Base-by-base conservation (phyloP, 2,113 vertebrate species). In the Eulemur rufifrons region DNA sequence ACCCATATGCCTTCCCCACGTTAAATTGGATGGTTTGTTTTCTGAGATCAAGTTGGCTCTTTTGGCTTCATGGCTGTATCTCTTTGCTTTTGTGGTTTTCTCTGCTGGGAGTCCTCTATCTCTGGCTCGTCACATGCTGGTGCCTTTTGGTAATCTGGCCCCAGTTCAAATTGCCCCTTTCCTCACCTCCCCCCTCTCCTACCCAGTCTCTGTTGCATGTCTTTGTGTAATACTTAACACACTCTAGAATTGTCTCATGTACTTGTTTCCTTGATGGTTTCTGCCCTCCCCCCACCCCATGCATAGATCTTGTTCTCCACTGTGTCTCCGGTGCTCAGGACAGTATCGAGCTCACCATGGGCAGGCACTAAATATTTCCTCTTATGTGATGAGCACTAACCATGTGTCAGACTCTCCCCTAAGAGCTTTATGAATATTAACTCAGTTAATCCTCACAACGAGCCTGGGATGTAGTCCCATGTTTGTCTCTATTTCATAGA, bases 11-110 rank as follows among this genome's bases (percentile, higher is more conserved):
- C 34, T 96, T 91, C 45, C 47, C 68, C 71, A 89, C 17, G 9
- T 85, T 76, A 64, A 95, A 88, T 91, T 6, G 74, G 66, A 76
- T 37, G 78, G 56, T 64, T 94, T 76, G 20, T 87, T 91, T 96
- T 76, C 77, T 71, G 50, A 93, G 80, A 52, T 78, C 29, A n/a
- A 56, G 27, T 74, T 81, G 77, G n/a, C 29, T 27, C 59, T 82
- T 83, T 78, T 80, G 63, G 82, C 74, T 91, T 74, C 10, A 20
- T 12, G 63, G 23, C 52, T n/a, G 25, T 15, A n/a, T 63, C 50
- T 59, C 50, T 84, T 77, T 29, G 66, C 77, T 93, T 76, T 45
- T 88, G n/a, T 92, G 69, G 54, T 73, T 84, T 83, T 87, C 61
- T 42, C 64, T 50, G 37, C 66, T 68, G 86, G 25, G n/a, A 85